phyloP scores from a whole-genome alignment of 1,140 invertebrate species.

The Temnothorax curvispinosus region DNA sequence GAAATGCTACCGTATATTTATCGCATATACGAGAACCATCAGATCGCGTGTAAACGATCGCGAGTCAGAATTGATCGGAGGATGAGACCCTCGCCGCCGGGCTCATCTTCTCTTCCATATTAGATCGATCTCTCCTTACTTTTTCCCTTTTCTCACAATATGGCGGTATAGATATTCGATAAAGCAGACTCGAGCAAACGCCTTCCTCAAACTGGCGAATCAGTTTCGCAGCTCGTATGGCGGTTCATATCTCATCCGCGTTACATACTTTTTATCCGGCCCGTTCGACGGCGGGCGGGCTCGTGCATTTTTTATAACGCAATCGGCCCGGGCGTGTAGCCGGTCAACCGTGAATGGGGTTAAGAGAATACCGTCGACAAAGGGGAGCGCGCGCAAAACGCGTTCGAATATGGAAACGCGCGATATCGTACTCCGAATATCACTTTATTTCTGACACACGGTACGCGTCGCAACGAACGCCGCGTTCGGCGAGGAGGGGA shows the following conservation, averaged over 20 bases:
- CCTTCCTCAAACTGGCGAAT: constrained; percentile 20
- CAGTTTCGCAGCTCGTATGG: neutral
- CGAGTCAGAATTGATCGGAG: neutral
- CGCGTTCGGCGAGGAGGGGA: neutral
- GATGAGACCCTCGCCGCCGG: neutral
- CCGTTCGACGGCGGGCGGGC: neutral
- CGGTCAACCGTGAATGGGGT: neutral
- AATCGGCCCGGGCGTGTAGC: neutral
- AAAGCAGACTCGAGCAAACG: neutral
- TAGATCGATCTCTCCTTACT: neutral
- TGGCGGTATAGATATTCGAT: constrained; percentile 28
- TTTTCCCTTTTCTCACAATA: neutral
- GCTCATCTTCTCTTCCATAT: neutral
- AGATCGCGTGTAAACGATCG: neutral
- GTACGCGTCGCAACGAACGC: neutral
- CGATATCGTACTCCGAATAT: neutral
- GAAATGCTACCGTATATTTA: neutral
- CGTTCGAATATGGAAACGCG: neutral
- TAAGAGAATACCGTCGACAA: constrained; percentile 3
- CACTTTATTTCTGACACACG: neutral
- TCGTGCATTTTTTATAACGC: constrained; percentile 54
- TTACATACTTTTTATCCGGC: constrained; percentile 21
- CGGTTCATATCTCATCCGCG: neutral
- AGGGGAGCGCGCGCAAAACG: too few relatives aligned
- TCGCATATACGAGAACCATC: too few relatives aligned